Percentiles rank a stretch among this genome's conserved stretches.
Conservation (phyloP, 2,113 vertebrate species). For the Tragelaphus scriptus region DNA sequence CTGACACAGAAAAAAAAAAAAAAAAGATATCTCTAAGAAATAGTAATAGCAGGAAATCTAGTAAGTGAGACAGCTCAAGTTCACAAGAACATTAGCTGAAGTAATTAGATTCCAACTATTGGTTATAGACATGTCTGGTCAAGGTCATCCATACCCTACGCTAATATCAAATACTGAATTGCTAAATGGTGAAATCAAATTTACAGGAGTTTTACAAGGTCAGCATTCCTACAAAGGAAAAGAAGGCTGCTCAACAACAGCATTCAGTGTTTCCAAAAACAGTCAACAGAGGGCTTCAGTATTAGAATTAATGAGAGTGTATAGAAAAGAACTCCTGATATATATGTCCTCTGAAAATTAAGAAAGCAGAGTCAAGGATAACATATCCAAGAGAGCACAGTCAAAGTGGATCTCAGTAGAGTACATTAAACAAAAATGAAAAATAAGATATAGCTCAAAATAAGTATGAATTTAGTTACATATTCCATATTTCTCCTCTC, state of each 20-base stretch:
- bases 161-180: not conserved
- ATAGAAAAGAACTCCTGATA: not conserved
- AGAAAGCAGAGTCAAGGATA: not conserved
- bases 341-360: not conserved
- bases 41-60: not conserved
- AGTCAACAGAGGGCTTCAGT: not conserved
- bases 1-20: not conserved
- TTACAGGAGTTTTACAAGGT: not conserved
- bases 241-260: not conserved
- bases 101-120: not conserved
- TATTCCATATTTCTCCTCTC: not conserved
- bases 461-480: not conserved
- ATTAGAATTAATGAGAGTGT: not conserved
- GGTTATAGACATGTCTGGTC: not conserved
- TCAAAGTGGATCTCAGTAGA: not conserved
- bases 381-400: not conserved
- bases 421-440: slow-evolving; percentile 19
- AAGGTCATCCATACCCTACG: not conserved
- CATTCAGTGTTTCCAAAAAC: not conserved
- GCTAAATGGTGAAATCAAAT: not conserved
- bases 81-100: not conserved
- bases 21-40: not conserved
- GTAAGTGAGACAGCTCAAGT: not conserved
- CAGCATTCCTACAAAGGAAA: slow-evolving; percentile 10
- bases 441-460: not conserved